Evolutionary conservation across 2,888 invertebrate species (phyloP).

Genomic region (Bellardia bayeri): DNA sequence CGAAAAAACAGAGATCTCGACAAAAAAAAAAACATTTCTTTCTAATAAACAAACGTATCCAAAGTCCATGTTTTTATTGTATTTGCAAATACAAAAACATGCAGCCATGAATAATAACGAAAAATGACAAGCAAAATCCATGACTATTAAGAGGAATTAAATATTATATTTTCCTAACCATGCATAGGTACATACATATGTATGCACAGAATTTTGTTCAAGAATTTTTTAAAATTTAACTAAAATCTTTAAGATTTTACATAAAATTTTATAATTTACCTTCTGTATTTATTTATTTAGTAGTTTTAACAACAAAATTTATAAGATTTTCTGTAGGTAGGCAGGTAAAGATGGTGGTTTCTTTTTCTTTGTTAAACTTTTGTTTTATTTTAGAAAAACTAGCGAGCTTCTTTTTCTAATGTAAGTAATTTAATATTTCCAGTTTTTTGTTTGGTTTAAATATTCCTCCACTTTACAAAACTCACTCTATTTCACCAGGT

Average conservation of each 20-base stretch:
- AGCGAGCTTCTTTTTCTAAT: slow-evolving; percentile 65
- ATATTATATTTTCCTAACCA: neutral
- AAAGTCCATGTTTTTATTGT: slow-evolving; percentile 64
- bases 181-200: too few relatives aligned
- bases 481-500: slow-evolving; percentile 78
- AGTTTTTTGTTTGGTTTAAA: slow-evolving; percentile 52
- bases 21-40: slow-evolving; percentile 26
- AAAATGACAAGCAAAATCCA: neutral
- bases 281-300: neutral
- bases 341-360: slow-evolving; percentile 8
- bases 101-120: neutral
- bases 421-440: slow-evolving; percentile 23
- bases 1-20: slow-evolving; percentile 17
- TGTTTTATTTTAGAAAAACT: slow-evolving; percentile 70
- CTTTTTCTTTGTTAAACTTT: slow-evolving; percentile 30
- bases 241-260: too few relatives aligned
- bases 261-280: too few relatives aligned
- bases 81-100: slow-evolving; percentile 19
- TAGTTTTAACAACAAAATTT: neutral
- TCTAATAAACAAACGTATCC: slow-evolving; percentile 62
- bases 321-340: neutral
- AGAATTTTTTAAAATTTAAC: too few relatives aligned
- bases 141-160: neutral
- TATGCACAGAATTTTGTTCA: too few relatives aligned
- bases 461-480: slow-evolving; percentile 15